Evolutionary conservation across 2,113 vertebrate genomes (phyloP), one percentile per base, ranked within the genome.

Genomic region (Athene noctua): DNA sequence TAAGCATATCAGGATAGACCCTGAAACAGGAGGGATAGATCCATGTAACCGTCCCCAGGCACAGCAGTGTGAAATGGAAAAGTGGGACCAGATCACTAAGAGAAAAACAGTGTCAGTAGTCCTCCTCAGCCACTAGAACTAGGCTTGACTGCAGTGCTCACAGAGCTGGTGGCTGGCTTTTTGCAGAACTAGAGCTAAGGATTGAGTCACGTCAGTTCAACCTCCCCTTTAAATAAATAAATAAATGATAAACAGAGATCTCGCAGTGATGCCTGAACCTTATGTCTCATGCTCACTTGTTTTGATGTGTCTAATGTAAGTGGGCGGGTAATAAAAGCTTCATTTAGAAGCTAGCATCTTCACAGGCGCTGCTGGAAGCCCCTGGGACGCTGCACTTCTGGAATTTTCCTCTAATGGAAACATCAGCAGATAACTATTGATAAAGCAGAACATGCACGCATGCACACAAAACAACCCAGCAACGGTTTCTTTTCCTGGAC

Each of bases 221-320:
- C 61, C 59, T 78, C 47, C 52, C 63, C n/a, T 83, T 46, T 27
- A 80, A 79, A 83, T 72, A 90, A 68, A 75, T 79, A 92, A 94
- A 75, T 83, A 78, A 85, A 77, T 4, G 0, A 15, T 63, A 63
- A 93, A 46, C 22, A 74, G 84, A 82, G 67, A 59, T 85, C 92
- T 90, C 57, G 4, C 67, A 70, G 65, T 15, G 67, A 79, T 91
- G 78, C 22, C 22, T 92, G 67, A 90, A 91, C 80, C 77, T 77
- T 77, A 92, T 86, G 91, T 85, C 93, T 95, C 91, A 92, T 79
- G 68, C 80, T 95, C 72, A 74, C 94, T 96, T 96, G 93, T 97
- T 97, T 96, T 91, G 90, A 95, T 88, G 74, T 80, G 67, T 61
- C 93, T 97, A 81, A 96, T 91, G 86, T 86, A 87, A 96, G 92